Conservation (phyloP, 1,140 invertebrate species). For the Antheraea mylitta region DNA sequence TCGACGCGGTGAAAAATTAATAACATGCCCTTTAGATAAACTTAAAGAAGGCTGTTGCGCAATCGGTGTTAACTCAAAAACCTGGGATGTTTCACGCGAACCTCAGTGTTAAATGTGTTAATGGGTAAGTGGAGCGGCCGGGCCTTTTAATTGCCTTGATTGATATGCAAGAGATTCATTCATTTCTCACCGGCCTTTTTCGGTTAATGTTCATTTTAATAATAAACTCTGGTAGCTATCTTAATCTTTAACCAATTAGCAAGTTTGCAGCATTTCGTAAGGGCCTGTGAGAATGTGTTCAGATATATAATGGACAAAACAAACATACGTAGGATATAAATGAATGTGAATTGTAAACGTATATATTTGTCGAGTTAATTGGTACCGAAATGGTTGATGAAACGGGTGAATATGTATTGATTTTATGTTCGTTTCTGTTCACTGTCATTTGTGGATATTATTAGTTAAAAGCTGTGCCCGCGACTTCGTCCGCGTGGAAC, state of each 20-base stretch:
- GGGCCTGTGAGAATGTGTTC: background rate
- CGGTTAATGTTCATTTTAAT: slow-evolving; percentile 6
- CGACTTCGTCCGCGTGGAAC: too few relatives aligned
- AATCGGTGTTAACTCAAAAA: slow-evolving; percentile 39
- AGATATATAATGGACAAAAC: background rate
- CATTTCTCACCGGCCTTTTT: slow-evolving; percentile 18
- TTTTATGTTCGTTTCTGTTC: too few relatives aligned
- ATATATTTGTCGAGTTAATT: slow-evolving; percentile 1
- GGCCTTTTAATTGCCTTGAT: slow-evolving; percentile 51
- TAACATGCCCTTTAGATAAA: slow-evolving; percentile 48
- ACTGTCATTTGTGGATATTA: too few relatives aligned
- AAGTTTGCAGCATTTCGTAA: background rate
- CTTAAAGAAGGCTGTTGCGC: slow-evolving; percentile 44
- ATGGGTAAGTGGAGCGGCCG: slow-evolving; percentile 45
- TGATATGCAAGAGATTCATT: slow-evolving; percentile 39
- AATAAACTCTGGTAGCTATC: background rate
- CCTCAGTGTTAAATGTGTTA: slow-evolving; percentile 41
- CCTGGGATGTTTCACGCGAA: slow-evolving; percentile 41
- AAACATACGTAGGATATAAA: background rate
- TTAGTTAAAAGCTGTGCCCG: too few relatives aligned
- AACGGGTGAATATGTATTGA: background rate
- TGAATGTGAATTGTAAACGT: background rate
- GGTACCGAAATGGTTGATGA: background rate
- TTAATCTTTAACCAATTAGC: slow-evolving; percentile 7
- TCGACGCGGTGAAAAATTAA: slow-evolving; percentile 8